A percentile compares a stretch with the other conserved stretches of the same genome.
phyloP scores from a whole-genome alignment of 2,113 vertebrate species.

The Rhombomys opimus region DNA sequence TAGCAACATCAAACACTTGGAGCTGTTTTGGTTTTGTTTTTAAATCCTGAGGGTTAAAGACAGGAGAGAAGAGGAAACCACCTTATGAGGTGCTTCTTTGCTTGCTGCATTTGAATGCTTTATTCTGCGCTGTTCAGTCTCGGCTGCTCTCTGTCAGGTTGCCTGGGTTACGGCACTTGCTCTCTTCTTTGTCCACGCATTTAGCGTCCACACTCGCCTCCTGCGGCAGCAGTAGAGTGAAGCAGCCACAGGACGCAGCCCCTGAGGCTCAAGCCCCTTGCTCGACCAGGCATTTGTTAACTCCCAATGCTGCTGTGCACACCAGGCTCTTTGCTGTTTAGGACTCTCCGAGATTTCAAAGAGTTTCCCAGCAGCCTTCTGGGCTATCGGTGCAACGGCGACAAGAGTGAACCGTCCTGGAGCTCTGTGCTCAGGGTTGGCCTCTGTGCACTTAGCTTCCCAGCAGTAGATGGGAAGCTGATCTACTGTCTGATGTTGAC shows the following conservation, averaged over 20 bases:
- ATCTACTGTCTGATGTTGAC: neutral
- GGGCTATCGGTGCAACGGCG: neutral
- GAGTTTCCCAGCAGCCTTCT: neutral
- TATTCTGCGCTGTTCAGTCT: neutral
- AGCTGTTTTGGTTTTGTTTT: conserved; percentile 36
- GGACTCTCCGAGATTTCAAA: neutral
- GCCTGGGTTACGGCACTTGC: neutral
- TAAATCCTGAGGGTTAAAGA: neutral
- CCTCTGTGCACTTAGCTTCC: conserved; percentile 30
- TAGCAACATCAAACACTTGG: neutral
- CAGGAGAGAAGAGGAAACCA: neutral
- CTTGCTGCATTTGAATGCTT: neutral
- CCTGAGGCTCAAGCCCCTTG: neutral
- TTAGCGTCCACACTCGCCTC: neutral
- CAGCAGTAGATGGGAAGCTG: too few species aligned
- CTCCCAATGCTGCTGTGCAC: neutral
- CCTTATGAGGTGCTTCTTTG: neutral
- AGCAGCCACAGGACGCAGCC: neutral
- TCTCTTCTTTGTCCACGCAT: neutral
- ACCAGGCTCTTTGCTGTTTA: neutral
- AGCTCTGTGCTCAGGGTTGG: conserved; percentile 12
- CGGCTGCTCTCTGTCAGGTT: neutral
- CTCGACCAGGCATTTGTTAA: neutral
- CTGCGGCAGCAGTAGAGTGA: neutral
- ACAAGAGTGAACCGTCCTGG: neutral